Evolutionary conservation across 1,140 invertebrate species (phyloP).

Genomic region (Aphis gossypii): DNA sequence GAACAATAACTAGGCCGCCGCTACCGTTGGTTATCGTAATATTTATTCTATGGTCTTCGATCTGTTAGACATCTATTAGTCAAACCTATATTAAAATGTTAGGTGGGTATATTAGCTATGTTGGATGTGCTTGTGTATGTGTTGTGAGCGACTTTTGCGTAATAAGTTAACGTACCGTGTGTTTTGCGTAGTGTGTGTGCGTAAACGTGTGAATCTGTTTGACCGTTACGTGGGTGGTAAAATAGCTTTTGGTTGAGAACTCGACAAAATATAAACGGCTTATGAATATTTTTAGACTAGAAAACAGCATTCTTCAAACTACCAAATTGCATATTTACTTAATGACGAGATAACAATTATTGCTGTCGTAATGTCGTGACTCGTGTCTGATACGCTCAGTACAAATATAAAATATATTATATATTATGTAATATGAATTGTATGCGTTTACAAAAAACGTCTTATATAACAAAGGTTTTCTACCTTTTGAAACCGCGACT

Average conservation of each 20-base stretch:
- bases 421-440: background rate
- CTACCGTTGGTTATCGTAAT: background rate
- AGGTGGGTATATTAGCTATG: background rate
- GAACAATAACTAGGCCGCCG: background rate
- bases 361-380: background rate
- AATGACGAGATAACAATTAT: slow-evolving; percentile 27
- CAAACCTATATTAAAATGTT: background rate
- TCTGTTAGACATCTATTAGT: background rate
- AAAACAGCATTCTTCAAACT: slow-evolving; percentile 39
- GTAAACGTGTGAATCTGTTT: background rate
- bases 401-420: background rate
- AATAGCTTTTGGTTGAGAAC: slow-evolving; percentile 36
- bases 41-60: background rate
- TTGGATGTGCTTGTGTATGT: background rate
- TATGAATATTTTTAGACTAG: slow-evolving; percentile 48
- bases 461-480: background rate
- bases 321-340: slow-evolving; percentile 36
- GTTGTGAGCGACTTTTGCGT: too few relatives aligned
- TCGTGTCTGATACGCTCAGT: background rate
- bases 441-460: background rate
- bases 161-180: background rate
- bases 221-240: slow-evolving; percentile 4
- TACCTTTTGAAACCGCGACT: too few relatives aligned
- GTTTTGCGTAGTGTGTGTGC: background rate
- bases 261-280: slow-evolving; percentile 36